Evolutionary conservation across 2,888 invertebrate genomes (phyloP), one percentile per base, ranked within the genome.

Genomic region (Diarsia dahlii): DNA sequence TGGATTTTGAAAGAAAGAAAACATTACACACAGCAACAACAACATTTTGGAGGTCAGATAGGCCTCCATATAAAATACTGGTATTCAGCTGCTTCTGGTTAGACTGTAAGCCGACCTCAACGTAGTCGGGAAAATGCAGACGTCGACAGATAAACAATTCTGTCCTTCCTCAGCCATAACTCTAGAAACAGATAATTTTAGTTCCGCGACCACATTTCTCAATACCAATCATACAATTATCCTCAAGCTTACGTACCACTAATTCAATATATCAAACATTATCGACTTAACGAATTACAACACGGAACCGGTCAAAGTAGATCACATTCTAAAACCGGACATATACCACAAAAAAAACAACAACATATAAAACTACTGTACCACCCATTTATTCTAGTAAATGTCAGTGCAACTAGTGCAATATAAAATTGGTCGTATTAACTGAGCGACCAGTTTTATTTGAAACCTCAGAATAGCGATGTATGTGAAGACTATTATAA

Each of bases 281-380:
- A 80, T 50, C 56, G 70, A 80, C 63, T 67, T 62, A 62, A 60
- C 62, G 83, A 83, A 82, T 84, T 85, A 74, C 85, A 81, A 85
- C 87, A 86, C 77, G 79, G 73, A 86, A 86, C 76, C 58, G 54
- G 71, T 60, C 39, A 60, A 86, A 86, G 74, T 85, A 86, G 85
- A 78, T 79, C 84, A 84, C 74, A 76, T 85, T 85, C 84, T 78
- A 78, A 71, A 81, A 79, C 81, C 78, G 74, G 83, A 81, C 68
- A 84, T 80, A 65, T 74, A 28, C 15, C 12, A 67, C 69, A 78
- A 78, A 81, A 81, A 84, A 76, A 86, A 77, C 71, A 71, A 75
- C 70, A 77, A 72, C 80, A 80, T 81, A 69, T 81, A 69, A 52
- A 76, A 80, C 72, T 82, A 46, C 50, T 74, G 71, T 52, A 60